A percentile compares a stretch with the other conserved stretches of the same genome.
These are phyloP conservation scores for Burhinus bistriatus DNA, from an alignment of 2,113 vertebrate genomes.

Conservation along the genomic window DNA sequence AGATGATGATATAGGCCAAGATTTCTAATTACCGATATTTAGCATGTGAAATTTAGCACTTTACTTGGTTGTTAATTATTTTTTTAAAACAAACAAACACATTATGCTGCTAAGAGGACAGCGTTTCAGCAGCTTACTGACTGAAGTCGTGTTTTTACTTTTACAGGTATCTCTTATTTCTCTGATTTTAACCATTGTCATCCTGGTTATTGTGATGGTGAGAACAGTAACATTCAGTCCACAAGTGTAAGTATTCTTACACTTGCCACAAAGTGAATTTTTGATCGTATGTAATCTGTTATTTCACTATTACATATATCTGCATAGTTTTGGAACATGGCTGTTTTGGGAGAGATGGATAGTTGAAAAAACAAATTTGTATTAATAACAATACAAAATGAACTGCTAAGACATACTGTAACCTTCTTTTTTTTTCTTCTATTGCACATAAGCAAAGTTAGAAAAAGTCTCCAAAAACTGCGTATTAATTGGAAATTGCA, in stretches of 20 bases:
- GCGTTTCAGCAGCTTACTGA: background rate
- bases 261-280: background rate
- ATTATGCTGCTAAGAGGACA: background rate
- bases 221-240: constrained; percentile 81
- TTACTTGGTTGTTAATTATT: background rate
- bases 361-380: background rate
- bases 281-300: background rate
- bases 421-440: background rate
- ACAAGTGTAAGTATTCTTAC: constrained; percentile 81
- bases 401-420: background rate
- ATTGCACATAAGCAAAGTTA: background rate
- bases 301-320: background rate
- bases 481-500: background rate
- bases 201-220: constrained; percentile 83
- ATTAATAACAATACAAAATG: background rate
- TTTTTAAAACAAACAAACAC: too few species aligned
- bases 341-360: background rate
- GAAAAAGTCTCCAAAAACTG: background rate
- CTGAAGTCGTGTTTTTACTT: background rate
- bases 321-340: background rate
- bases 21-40: background rate
- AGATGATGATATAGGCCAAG: background rate
- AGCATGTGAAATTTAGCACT: background rate
- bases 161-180: constrained; percentile 89
- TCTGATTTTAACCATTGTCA: constrained; percentile 83